Evolutionary conservation across 2,797 vertebrate species (phyloP), one percentile per base, ranked within the genome.

Genomic region (Enteromius radiatus): DNA sequence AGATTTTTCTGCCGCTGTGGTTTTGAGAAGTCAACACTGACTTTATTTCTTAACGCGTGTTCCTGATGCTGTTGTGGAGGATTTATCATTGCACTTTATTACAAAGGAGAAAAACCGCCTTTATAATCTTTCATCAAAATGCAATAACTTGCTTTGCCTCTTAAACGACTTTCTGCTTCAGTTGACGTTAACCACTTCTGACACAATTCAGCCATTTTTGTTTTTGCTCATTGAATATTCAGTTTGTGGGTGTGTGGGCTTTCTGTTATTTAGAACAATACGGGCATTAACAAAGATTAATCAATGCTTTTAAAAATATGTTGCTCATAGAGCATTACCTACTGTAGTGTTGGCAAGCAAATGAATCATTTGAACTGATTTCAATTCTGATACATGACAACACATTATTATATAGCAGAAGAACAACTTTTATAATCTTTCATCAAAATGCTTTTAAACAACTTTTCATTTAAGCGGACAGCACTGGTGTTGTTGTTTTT

Each of bases 121-220:
- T 76, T 33, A 59, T 76, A 59, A 19, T 76, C 73, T 59, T 59
- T 76, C 52, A 59, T 59, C 33, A 41, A 59, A 26, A 38, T 59
- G 73, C 73, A 76, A 76, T 76, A 76, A 75, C 31, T 56, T 59
- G 52, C 52, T 56, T 41, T 41, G 47, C 19, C 11, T 74, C 11
- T 75, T 23, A 75, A 41, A 26, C 0, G 14, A 26, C 33, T 76
- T 59, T 76, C 14, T 8, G 12, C 26, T 75, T 59, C 52, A 5
- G 52, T 7, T 54, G 70, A 54, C 3, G 5, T 52, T 17, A n/a
- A n/a, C 19, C 28, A 4, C 15, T 11, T 52, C 28, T 54, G 11
- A 21, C 21, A 2, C 4, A 4, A 19, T 19, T 59, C 52, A 23
- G 14, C 36, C 36, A 31, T 41, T 31, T 45, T 36, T 5, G 33